Conservation (phyloP, 2,888 invertebrate genomes). For the Patella caerulea region DNA sequence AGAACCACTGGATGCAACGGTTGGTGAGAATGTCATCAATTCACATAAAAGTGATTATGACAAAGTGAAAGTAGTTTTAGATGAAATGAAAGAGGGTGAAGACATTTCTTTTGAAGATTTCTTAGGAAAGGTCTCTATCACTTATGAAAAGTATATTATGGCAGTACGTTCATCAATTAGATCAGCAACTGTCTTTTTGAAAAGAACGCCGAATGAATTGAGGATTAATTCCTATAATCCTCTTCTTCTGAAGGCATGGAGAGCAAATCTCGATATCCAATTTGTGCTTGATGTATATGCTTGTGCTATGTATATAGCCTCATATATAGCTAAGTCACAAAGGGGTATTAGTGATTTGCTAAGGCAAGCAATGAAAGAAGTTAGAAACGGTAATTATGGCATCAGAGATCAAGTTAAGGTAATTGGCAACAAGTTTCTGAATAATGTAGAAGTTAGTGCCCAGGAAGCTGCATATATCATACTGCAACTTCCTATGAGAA, state of each 20-base stretch:
- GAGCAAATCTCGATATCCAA: too few relatives aligned
- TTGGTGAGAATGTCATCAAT: too few relatives aligned
- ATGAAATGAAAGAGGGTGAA: too few relatives aligned
- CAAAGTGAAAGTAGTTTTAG: not conserved
- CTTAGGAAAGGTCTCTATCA: not conserved
- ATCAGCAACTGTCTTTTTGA: conserved; percentile 26
- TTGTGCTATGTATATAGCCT: conserved; percentile 28
- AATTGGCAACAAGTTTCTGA: too few relatives aligned
- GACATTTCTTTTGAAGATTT: not conserved
- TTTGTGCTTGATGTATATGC: too few relatives aligned
- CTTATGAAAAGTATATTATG: conserved; percentile 14
- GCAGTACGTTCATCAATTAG: conserved; percentile 13
- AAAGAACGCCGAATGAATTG: conserved; percentile 23
- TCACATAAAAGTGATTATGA: too few relatives aligned
- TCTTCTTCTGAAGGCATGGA: not conserved
- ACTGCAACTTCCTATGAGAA: conserved; percentile 46
- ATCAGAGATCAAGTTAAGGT: conserved; percentile 33
- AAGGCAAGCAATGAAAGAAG: conserved; percentile 38
- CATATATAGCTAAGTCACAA: conserved; percentile 44
- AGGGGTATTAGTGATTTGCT: conserved; percentile 44
- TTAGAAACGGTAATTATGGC: conserved; percentile 17
- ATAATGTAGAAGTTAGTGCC: conserved; percentile 46
- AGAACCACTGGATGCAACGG: conserved; percentile 13
- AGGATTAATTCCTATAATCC: conserved; percentile 31
- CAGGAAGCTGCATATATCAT: conserved; percentile 53